Base-by-base conservation (phyloP, 1,140 invertebrate genomes). In the Heliconius hewitsoni region DNA sequence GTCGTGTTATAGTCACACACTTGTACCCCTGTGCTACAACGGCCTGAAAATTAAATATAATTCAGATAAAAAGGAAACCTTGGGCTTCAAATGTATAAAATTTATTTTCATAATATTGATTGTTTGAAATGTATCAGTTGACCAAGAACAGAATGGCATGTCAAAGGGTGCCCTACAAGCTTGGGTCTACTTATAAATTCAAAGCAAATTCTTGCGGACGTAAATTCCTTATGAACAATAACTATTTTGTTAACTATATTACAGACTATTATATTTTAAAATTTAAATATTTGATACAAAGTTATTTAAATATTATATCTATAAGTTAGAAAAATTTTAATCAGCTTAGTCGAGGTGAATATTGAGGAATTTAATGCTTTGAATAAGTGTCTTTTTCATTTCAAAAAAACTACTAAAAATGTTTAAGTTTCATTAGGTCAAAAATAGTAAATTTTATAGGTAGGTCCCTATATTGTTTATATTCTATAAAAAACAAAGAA, bases 91-190 rank as follows among this genome's bases (percentile, higher is more conserved):
- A 30, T 13, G 11, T 16, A 1, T 8, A 30, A 70, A 30, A 50
- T 70, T 34, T 76, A 18, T 39, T 8, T 46, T 19, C 9, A 46
- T 39, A 27, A 76, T 39, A 13, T 76, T 37, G 46, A 76, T 80
- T 83, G 81, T 79, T 84, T 88, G 82, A 27, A 75, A 76, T 27
- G 74, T 74, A 71, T 75, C 73, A 34, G 60, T 57, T 71, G 55
- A 19, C 42, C 60, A 37, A 57, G 37, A 72, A 34, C 30, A 57
- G 50, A 72, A 60, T 37, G 52, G 79, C 13, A 73, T 73, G 71
- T 76, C 50, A 60, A 78, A 71, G 30, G 18, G 27, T 72, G 37
- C 76, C 73, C 71, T 30, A 73, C 71, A 73, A 73, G 34, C 37
- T 73, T 70, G 52, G 27, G 71, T 81, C 71, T 71, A 52, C 79